Base-by-base conservation (phyloP, 23 tunicate genomes). In the Trididemnum nubilum region DNA sequence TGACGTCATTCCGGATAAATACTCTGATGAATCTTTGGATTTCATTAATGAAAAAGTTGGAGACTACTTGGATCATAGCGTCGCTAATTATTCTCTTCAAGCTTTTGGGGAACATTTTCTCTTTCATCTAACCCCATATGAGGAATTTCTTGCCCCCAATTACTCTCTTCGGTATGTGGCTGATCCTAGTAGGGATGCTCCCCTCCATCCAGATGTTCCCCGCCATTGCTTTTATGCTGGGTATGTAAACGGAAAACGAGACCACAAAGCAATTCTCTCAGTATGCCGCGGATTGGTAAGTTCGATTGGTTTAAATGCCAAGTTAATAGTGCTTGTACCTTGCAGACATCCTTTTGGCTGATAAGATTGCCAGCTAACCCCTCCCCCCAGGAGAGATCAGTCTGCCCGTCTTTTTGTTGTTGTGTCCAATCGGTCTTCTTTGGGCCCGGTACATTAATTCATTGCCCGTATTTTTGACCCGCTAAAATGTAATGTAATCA, bases 181-280 rank as follows among this genome's bases (percentile, higher is more conserved):
- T 28, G 77, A 88, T 35, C 80, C 87, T 0, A 64, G 51, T 28
- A 60, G 64, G 34, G 93, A 87, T 36, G 72, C 44, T 31, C 58
- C 50, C 34, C 64, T 73, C 27, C 86, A 89, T 38, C 82, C 89
- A 15, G 88, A 82, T 28, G 91, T 86, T 21, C 93, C 98, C 35
- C 81, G 87, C 1, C 98, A 93, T 72, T 93, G 98, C 69, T 93
- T 93, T 61, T 93, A 87, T 65, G 70, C 93, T 33, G 98, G 98
- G 31, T 79, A 73, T 39, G 98, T 93, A 25, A 84, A 88, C 78
- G 87, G 58, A 36, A 73, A 76, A 22, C 80, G 80, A 19, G 84
- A 93, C 30, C 92, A 88, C 76, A 84, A 26, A 37, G 98, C 88
- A 5, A 85, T 88, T 25, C 36, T 93, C 51, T 93, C 98, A 21